Evolutionary conservation across 2,113 vertebrate genomes (phyloP).

Genomic region (Nesogale talazaci): DNA sequence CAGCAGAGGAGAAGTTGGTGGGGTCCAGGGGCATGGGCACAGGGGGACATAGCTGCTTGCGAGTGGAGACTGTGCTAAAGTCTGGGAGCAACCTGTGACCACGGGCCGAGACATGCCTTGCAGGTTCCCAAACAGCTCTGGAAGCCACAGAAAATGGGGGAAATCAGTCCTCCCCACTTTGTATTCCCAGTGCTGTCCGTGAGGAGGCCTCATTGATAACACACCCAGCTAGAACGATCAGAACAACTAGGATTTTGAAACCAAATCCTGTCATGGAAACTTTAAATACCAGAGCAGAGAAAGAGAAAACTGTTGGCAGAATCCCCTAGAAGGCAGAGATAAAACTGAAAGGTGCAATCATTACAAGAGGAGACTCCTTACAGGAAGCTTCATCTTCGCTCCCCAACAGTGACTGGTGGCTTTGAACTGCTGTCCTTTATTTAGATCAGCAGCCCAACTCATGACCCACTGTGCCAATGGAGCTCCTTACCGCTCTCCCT

Average conservation of each 20-base stretch:
- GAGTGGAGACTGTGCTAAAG: too few species aligned
- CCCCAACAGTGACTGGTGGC: too few species aligned
- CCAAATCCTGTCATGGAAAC: not conserved
- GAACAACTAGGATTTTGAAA: not conserved
- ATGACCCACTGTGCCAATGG: too few species aligned
- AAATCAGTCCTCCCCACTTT: not conserved
- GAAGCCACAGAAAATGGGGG: not conserved
- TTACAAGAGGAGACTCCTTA: not conserved
- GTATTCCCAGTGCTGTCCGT: not conserved
- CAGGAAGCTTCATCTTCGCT: too few species aligned
- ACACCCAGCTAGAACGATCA: not conserved
- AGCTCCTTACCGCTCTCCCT: too few species aligned
- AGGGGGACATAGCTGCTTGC: not conserved
- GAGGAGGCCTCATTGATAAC: not conserved
- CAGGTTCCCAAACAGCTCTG: not conserved
- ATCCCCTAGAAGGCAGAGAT: not conserved
- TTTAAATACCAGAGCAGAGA: not conserved
- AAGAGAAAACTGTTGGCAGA: too few species aligned
- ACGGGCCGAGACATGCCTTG: not conserved
- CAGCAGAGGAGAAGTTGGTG: not conserved
- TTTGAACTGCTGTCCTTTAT: too few species aligned
- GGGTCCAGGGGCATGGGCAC: not conserved
- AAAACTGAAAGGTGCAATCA: not conserved
- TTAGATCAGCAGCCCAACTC: too few species aligned
- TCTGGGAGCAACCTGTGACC: too few species aligned